phyloP scores from a whole-genome alignment of 2,797 vertebrate species.

The Champsocephalus esox region DNA sequence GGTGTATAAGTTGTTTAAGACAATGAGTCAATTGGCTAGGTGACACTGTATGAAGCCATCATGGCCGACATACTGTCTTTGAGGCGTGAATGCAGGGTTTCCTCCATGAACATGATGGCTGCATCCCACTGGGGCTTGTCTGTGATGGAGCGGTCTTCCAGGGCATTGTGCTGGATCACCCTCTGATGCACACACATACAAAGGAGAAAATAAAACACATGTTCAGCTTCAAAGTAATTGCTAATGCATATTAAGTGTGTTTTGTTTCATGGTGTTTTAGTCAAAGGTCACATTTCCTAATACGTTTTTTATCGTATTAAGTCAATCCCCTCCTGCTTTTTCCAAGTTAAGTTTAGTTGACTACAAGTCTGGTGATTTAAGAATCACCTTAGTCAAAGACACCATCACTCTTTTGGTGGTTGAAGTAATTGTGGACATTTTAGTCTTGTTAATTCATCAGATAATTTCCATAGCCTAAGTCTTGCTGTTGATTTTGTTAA shows the following conservation, averaged over 20 bases:
- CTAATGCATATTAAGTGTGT: neutral
- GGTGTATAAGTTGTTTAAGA: neutral
- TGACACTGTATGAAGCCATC: conserved; percentile 6
- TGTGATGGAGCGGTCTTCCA: conserved; percentile 97
- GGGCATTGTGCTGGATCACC: conserved; percentile 98
- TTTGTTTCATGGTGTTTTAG: too few species aligned
- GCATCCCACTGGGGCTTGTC: conserved; percentile 99
- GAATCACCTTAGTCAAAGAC: neutral
- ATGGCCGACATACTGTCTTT: conserved; percentile 91
- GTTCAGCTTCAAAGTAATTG: neutral
- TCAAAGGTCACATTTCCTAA: neutral
- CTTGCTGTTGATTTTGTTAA: neutral
- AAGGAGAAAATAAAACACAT: conserved; percentile 20
- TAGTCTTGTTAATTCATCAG: neutral
- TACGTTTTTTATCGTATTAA: neutral
- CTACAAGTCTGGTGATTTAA: neutral
- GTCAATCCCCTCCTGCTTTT: neutral
- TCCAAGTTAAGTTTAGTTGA: neutral
- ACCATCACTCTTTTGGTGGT: neutral
- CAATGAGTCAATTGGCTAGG: neutral
- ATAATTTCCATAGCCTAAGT: neutral
- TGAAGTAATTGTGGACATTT: neutral
- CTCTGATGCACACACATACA: conserved; percentile 80
- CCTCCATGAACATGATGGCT: conserved; percentile 98
- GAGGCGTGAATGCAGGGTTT: conserved; percentile 94